phyloP scores from a whole-genome alignment of 2,113 vertebrate species.

The Oryzias javanicus region DNA sequence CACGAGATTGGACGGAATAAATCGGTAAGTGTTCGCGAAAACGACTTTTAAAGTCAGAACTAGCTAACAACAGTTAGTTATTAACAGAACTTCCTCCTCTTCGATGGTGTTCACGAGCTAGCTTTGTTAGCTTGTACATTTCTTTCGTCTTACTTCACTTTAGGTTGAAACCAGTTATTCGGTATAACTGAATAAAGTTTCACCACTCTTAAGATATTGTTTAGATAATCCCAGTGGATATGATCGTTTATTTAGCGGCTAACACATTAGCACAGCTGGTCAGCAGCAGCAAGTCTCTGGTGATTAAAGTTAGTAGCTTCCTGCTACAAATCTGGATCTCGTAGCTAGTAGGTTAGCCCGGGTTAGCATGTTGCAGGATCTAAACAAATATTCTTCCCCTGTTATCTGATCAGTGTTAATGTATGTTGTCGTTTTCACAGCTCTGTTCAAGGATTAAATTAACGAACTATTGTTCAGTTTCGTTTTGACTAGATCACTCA shows the following conservation, averaged over 20 bases:
- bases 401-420: no score
- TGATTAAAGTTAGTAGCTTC: constrained; percentile 55
- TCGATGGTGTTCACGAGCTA: constrained; percentile 44
- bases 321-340: constrained; percentile 23
- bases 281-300: constrained; percentile 10
- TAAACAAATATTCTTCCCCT: no score
- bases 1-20: fast-evolving
- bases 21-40: constrained; percentile 16
- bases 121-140: constrained; percentile 45
- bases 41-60: background rate
- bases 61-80: constrained; percentile 3
- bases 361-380: no score
- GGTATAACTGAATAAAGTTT: background rate
- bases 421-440: no score
- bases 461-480: no score
- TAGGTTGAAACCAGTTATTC: background rate
- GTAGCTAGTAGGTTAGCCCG: constrained; percentile 33
- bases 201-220: background rate
- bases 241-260: background rate
- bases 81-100: constrained; percentile 52
- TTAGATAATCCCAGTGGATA: background rate
- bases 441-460: no score
- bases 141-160: constrained; percentile 5
- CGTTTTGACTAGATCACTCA: no score
- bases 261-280: background rate